Conservation (phyloP, 2,113 vertebrate species). For the Thalassoma bifasciatum region DNA sequence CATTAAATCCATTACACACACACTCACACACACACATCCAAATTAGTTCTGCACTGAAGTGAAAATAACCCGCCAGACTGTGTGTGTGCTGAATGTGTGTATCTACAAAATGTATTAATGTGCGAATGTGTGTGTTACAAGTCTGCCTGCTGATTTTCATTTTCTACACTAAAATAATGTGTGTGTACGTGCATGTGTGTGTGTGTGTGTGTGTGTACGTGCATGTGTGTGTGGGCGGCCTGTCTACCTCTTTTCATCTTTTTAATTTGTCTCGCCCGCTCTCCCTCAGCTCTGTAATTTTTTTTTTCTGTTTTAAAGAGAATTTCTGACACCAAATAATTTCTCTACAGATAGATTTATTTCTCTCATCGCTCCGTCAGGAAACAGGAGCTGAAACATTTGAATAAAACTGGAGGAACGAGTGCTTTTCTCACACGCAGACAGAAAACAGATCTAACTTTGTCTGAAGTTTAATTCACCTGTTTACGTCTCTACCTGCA, state of each 20-base stretch:
- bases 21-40: not conserved
- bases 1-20: conserved; percentile 39
- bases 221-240: conserved; percentile 13
- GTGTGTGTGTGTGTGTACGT: conserved; percentile 22
- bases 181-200: conserved; percentile 18
- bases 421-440: no score
- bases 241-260: conserved; percentile 18
- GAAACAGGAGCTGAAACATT: no score
- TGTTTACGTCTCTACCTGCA: no score
- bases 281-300: conserved; percentile 15
- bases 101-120: not conserved
- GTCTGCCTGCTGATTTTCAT: conserved; percentile 47
- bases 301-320: conserved; percentile 4
- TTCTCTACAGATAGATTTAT: no score
- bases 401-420: no score
- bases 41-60: conserved; percentile 6
- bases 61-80: conserved; percentile 30
- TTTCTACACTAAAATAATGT: conserved; percentile 36
- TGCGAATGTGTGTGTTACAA: conserved; percentile 10
- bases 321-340: conserved; percentile 4
- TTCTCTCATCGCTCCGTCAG: no score
- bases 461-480: no score
- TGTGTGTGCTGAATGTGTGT: conserved; percentile 1
- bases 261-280: conserved; percentile 38
- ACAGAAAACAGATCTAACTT: no score